These are phyloP conservation scores for Amazona guildingii DNA, from an alignment of 2,113 vertebrate genomes.

Conservation along the genomic window DNA sequence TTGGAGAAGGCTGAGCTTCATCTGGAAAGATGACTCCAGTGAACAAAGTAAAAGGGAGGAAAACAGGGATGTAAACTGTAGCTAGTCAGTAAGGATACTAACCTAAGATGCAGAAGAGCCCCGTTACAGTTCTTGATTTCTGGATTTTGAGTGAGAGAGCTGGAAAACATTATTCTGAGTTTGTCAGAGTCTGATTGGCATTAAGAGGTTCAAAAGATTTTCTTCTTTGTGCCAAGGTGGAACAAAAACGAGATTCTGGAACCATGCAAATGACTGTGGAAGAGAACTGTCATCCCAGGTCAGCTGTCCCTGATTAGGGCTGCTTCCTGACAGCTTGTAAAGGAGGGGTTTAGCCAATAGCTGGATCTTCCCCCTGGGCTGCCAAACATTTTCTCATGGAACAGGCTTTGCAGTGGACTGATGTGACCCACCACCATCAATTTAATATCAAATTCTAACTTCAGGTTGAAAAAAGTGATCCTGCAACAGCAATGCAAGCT, in stretches of 20 bases:
- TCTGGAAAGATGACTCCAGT: background rate
- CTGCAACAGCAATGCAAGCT: background rate
- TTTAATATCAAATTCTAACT: background rate
- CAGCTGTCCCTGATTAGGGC: constrained; percentile 9
- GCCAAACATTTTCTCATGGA: constrained; percentile 7
- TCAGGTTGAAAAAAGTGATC: background rate
- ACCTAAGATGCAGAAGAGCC: background rate
- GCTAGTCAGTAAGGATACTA: background rate
- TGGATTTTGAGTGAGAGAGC: background rate
- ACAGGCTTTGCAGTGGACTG: background rate
- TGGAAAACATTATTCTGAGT: constrained; percentile 1
- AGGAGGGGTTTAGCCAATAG: background rate
- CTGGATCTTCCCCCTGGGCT: background rate
- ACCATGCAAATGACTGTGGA: background rate
- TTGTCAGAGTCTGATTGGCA: constrained; percentile 12
- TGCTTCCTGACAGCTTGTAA: constrained; percentile 1
- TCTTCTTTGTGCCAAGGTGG: background rate
- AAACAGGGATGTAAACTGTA: background rate
- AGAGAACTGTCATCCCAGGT: constrained; percentile 20
- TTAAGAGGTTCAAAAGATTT: background rate
- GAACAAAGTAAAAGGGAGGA: background rate
- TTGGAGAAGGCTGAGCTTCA: background rate
- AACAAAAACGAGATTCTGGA: constrained; percentile 4
- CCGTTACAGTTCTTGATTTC: background rate
- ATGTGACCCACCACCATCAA: background rate